Evolutionary conservation across 2,888 invertebrate species (phyloP), one percentile per base, ranked within the genome.

Genomic region (Notodonta dromedarius): DNA sequence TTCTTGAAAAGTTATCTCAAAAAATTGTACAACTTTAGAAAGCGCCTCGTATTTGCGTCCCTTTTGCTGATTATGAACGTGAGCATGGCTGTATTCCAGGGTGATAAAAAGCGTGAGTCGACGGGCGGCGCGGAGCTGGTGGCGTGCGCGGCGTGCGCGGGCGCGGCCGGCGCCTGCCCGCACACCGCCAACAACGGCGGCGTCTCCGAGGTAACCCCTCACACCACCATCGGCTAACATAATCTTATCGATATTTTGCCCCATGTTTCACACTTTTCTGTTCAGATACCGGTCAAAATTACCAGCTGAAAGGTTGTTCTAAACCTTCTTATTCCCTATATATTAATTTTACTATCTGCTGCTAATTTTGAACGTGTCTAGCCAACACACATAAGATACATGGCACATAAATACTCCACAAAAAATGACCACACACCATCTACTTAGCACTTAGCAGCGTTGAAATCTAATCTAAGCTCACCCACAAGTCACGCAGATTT

Each of bases 111-210:
- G 91, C 95, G 97, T 77, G 97, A 97, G 82, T 95, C 96, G 60
- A 94, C 95, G 70, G 96, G 96, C 73, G 96, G 96, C 63, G 97
- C 97, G 80, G 97, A 98, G 89, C 95, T 98, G 78, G 97, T 97
- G 65, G 95, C 97, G 69, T 98, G 98, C 87, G 96, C 97, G 66
- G 96, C 96, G 74, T 98, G 98, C 87, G 93, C 95, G 3, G 94
- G 94, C 1, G 95, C 96, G 59, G 96, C 96, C 56, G 97, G 96
- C 82, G 96, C 96, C 42, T 97, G 98, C 86, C 97, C 97, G 62
- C 98, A 98, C 89, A 96, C 97, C 62, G 95, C 97, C 62, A 97
- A 97, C 86, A 98, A 98, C 85, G 97, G 97, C 82, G 97, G 97
- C 83, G 97, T 97, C 63, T 94, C 97, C 71, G 97, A 97, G 96